Evolutionary conservation across 2,113 vertebrate genomes (phyloP).

Genomic region (Oryzias woworae): DNA sequence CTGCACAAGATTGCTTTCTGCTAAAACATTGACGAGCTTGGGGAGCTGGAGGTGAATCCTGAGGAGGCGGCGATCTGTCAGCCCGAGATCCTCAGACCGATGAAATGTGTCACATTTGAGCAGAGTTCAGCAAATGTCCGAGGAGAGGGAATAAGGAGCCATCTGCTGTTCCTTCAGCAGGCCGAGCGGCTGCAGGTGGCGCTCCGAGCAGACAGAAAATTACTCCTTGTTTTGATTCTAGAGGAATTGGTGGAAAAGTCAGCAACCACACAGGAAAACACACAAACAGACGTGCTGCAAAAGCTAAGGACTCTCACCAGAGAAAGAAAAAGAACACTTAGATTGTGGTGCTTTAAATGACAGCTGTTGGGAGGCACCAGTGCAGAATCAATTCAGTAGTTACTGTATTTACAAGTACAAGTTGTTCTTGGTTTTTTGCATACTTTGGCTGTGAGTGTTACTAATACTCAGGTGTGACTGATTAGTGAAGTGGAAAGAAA

Average conservation of each 20-base stretch:
- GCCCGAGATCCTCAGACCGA: conserved; percentile 65
- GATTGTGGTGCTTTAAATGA: too few relatives aligned
- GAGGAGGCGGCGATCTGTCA: conserved; percentile 61
- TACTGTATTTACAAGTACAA: too few relatives aligned
- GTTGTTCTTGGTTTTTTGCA: too few relatives aligned
- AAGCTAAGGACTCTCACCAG: too few relatives aligned
- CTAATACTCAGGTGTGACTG: too few relatives aligned
- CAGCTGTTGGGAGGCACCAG: too few relatives aligned
- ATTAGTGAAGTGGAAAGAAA: too few relatives aligned
- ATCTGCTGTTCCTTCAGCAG: conserved; percentile 71
- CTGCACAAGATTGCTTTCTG: conserved; percentile 65
- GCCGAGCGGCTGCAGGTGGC: conserved; percentile 55
- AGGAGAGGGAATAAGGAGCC: conserved; percentile 55
- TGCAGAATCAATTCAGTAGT: too few relatives aligned
- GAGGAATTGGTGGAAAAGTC: conserved; percentile 47
- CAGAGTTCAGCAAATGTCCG: conserved; percentile 73
- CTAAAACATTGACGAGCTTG: conserved; percentile 68
- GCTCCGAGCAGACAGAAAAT: conserved; percentile 53
- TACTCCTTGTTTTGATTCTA: conserved; percentile 56
- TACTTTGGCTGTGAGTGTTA: too few relatives aligned
- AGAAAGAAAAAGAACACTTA: too few relatives aligned
- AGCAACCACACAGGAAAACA: conserved; percentile 37
- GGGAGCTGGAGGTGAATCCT: conserved; percentile 55
- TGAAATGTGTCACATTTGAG: conserved; percentile 75
- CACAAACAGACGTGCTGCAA: conserved; percentile 23